A percentile compares a stretch with the other conserved stretches of the same genome.
Conservation (phyloP, 2,888 invertebrate genomes). For the Cryptophagus acutangulus region DNA sequence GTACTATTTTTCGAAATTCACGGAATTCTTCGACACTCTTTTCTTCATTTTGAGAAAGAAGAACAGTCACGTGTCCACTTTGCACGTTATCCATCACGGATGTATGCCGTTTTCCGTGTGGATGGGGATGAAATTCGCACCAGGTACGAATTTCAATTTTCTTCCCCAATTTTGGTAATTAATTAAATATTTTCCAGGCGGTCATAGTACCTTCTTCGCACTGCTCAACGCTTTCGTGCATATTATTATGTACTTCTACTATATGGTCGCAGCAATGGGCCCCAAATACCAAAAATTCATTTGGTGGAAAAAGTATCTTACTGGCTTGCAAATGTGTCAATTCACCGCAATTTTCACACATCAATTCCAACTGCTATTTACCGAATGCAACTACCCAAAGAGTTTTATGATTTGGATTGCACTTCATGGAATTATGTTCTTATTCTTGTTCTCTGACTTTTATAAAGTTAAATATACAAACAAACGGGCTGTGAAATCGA, state of each 20-base stretch:
- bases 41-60: constrained; percentile 94
- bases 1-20: constrained; percentile 93
- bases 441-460: constrained; percentile 91
- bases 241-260: constrained; percentile 96
- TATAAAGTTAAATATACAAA: constrained; percentile 76
- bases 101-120: constrained; percentile 92
- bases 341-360: constrained; percentile 89
- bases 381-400: constrained; percentile 87
- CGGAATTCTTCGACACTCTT: constrained; percentile 89
- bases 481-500: constrained; percentile 38
- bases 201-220: constrained; percentile 95
- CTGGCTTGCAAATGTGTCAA: constrained; percentile 93
- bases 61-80: constrained; percentile 81
- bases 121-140: constrained; percentile 94
- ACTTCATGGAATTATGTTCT: constrained; percentile 88
- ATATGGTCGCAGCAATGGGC: constrained; percentile 92
- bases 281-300: constrained; percentile 88
- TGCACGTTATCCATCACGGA: constrained; percentile 93
- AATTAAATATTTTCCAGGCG: constrained; percentile 57
- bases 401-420: constrained; percentile 93
- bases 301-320: constrained; percentile 98
- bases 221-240: constrained; percentile 92
- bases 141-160: constrained; percentile 60
- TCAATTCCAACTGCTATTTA: constrained; percentile 85
- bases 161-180: constrained; percentile 6